These are phyloP conservation scores for Prionailurus bengalensis DNA, from an alignment of 2,113 vertebrate genomes.

Conservation along the genomic window DNA sequence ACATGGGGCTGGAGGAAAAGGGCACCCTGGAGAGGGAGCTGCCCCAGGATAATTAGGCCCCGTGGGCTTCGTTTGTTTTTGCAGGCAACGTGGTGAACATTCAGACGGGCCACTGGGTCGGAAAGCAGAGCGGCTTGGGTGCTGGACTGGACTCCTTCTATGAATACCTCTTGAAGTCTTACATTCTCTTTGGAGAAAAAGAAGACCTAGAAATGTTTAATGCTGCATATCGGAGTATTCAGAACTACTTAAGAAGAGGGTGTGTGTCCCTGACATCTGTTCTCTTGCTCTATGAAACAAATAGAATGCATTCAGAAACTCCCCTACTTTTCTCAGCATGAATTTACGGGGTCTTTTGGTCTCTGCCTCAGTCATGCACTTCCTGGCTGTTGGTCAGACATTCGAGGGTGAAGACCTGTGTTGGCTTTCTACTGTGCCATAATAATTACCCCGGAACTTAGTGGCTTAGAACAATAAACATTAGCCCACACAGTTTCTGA, in stretches of 20 bases:
- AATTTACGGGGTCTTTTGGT: neutral
- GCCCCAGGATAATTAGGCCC: rapidly evolving
- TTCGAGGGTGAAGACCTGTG: neutral
- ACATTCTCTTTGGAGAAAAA: constrained; percentile 98
- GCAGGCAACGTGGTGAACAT: constrained; percentile 98
- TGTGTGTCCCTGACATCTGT: constrained; percentile 82
- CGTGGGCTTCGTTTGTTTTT: neutral
- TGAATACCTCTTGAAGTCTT: constrained; percentile 98
- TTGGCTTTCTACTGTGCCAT: neutral
- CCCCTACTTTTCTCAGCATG: neutral
- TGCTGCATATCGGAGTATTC: constrained; percentile 95
- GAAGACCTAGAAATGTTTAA: constrained; percentile 98
- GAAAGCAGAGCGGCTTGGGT: constrained; percentile 98
- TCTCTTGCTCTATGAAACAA: rapidly evolving
- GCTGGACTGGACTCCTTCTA: constrained; percentile 98
- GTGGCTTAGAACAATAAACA: neutral
- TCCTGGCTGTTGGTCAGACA: neutral
- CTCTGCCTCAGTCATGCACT: neutral
- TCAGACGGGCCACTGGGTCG: constrained; percentile 98
- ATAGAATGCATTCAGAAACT: neutral
- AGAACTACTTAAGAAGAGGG: constrained; percentile 97
- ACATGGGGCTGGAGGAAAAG: neutral
- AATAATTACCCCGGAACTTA: neutral
- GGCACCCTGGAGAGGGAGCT: neutral
- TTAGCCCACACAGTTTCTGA: neutral